phyloP scores from a whole-genome alignment of 2,888 invertebrate genomes.

The Tachina fera region DNA sequence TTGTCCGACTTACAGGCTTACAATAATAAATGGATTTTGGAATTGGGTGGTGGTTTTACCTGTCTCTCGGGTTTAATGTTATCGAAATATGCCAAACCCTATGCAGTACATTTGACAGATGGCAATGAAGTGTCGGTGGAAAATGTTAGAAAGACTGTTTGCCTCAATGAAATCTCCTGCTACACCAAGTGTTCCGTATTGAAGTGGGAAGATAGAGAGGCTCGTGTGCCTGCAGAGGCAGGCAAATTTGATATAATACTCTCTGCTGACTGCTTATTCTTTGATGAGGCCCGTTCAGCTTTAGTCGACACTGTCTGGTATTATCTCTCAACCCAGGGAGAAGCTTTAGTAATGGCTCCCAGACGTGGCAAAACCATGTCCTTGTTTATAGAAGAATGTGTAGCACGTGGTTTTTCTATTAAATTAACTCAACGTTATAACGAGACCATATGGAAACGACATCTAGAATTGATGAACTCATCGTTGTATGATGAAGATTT shows the following conservation, averaged over 20 bases:
- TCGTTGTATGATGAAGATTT: conserved; percentile 87
- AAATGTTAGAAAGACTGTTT: conserved; percentile 87
- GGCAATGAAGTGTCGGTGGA: conserved; percentile 90
- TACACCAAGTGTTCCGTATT: conserved; percentile 84
- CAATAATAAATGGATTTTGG: conserved; percentile 87
- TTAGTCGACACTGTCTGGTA: conserved; percentile 88
- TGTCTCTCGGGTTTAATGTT: conserved; percentile 90
- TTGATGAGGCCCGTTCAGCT: conserved; percentile 88
- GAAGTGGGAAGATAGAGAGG: conserved; percentile 84
- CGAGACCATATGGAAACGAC: conserved; percentile 87
- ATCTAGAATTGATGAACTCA: conserved; percentile 85
- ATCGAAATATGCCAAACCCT: conserved; percentile 87
- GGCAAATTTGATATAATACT: conserved; percentile 88
- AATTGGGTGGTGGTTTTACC: conserved; percentile 93
- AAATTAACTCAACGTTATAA: conserved; percentile 86
- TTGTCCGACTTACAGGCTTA: conserved; percentile 87
- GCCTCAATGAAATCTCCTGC: conserved; percentile 86
- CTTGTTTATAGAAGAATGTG: conserved; percentile 86
- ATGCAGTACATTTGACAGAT: conserved; percentile 88
- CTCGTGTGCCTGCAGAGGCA: conserved; percentile 79
- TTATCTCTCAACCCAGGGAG: conserved; percentile 85
- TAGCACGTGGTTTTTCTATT: conserved; percentile 85
- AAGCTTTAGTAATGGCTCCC: conserved; percentile 90
- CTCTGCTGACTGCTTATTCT: conserved; percentile 91
- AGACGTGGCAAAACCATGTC: conserved; percentile 88